Conservation (phyloP, 2,113 vertebrate genomes). For the Hyperopisus bebe region DNA sequence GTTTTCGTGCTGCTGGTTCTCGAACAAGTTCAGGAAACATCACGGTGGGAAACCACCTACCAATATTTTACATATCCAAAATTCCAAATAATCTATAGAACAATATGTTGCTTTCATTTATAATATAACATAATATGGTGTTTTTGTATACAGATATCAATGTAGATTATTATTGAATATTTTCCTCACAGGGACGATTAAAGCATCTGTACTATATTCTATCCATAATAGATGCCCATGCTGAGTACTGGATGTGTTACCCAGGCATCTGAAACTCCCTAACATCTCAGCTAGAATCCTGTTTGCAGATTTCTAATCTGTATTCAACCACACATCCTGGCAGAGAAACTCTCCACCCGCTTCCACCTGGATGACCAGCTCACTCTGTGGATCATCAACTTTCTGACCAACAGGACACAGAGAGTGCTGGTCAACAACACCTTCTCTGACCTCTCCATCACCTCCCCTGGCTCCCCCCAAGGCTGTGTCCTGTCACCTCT, state of each 20-base stretch:
- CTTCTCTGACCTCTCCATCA: too few relatives aligned
- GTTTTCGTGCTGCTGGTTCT: background rate
- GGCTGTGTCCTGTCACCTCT: too few relatives aligned
- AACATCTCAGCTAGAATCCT: too few relatives aligned
- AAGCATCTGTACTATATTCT: background rate
- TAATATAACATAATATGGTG: background rate
- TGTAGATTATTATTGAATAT: background rate
- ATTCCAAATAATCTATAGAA: background rate
- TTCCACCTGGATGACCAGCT: too few relatives aligned
- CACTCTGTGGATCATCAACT: too few relatives aligned
- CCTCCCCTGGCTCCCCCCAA: too few relatives aligned
- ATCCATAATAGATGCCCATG: background rate
- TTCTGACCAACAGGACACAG: too few relatives aligned
- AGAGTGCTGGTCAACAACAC: too few relatives aligned
- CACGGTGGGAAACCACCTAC: background rate
- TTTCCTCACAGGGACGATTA: background rate
- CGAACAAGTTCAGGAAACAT: background rate
- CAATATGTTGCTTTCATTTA: background rate
- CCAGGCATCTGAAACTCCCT: too few relatives aligned
- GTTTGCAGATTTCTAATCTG: too few relatives aligned
- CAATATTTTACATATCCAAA: background rate
- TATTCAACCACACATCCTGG: too few relatives aligned
- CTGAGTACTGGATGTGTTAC: background rate
- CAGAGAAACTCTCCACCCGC: too few relatives aligned
- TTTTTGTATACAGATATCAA: background rate